Evolutionary conservation across 2,113 vertebrate species (phyloP).

Genomic region (Lanius ludovicianus): DNA sequence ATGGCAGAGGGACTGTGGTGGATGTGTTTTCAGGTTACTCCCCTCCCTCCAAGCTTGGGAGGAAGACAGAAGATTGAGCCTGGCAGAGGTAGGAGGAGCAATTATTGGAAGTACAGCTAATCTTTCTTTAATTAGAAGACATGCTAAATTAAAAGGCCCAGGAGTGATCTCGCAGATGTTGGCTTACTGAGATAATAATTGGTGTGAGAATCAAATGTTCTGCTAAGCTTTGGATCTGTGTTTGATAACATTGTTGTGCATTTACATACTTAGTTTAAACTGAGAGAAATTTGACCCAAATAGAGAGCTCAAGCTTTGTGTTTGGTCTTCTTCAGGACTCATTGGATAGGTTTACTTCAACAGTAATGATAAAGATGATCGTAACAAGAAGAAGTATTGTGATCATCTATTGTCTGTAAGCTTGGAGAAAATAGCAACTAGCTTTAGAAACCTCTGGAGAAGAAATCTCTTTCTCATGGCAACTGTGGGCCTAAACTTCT

Average conservation of each 20-base stretch:
- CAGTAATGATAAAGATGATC: not conserved
- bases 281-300: slow-evolving; percentile 41
- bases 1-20: not conserved
- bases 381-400: not conserved
- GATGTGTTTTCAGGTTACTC: not conserved
- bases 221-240: not conserved
- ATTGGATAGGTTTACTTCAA: not conserved
- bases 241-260: slow-evolving; percentile 40
- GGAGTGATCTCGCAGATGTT: slow-evolving; percentile 53
- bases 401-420: not conserved
- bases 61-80: not conserved
- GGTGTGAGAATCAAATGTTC: slow-evolving; percentile 31
- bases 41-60: not conserved
- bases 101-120: slow-evolving; percentile 55
- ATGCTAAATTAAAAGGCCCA: slow-evolving; percentile 55
- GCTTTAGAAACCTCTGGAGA: not conserved
- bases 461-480: not conserved
- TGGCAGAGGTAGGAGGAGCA: slow-evolving; percentile 10
- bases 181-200: slow-evolving; percentile 29
- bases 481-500: not conserved
- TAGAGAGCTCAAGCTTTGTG: not conserved
- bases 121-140: slow-evolving; percentile 67
- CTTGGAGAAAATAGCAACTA: not conserved
- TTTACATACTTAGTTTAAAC: not conserved
- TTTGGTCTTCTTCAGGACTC: not conserved